A percentile compares a stretch with the other conserved stretches of the same genome.
Conservation (phyloP, 2,888 invertebrate species). For the Nymphalis c-album region DNA sequence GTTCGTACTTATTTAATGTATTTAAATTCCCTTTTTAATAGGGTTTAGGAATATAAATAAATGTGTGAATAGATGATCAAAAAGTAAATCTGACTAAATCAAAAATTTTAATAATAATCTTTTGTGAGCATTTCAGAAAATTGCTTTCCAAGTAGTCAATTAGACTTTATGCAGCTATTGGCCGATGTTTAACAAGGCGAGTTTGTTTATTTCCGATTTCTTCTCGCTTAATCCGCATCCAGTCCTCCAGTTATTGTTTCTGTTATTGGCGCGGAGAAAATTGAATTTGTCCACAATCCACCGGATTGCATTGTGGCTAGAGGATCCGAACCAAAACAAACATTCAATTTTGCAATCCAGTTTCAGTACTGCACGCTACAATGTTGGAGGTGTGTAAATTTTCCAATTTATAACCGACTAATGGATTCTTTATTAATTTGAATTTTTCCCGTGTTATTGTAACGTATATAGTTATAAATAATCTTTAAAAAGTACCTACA, state of each 20-base stretch:
- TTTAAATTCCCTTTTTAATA: too few relatives aligned
- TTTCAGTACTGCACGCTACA: constrained; percentile 47
- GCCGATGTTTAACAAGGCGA: constrained; percentile 23
- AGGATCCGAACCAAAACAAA: constrained; percentile 62
- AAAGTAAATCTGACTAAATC: too few relatives aligned
- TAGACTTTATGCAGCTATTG: constrained; percentile 25
- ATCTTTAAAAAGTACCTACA: too few relatives aligned
- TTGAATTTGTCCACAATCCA: constrained; percentile 78
- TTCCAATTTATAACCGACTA: constrained; percentile 24
- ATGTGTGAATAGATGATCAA: too few relatives aligned
- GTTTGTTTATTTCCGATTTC: constrained; percentile 31
- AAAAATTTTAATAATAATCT: too few relatives aligned
- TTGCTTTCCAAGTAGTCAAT: constrained; percentile 23
- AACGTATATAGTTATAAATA: too few relatives aligned
- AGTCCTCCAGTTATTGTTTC: constrained; percentile 52
- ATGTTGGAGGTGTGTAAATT: constrained; percentile 39
- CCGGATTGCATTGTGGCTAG: constrained; percentile 60
- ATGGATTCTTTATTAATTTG: constrained; percentile 16
- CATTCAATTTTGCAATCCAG: constrained; percentile 66
- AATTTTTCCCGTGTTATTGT: neutral
- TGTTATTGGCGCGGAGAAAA: constrained; percentile 71
- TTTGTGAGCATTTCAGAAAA: constrained; percentile 1
- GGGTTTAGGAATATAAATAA: too few relatives aligned
- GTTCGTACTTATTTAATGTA: too few relatives aligned
- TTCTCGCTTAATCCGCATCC: constrained; percentile 32